A percentile compares a stretch with the other conserved stretches of the same genome.
These are phyloP conservation scores for Brachypalpus laphriformis DNA, from an alignment of 2,888 invertebrate genomes.

Conservation along the genomic window DNA sequence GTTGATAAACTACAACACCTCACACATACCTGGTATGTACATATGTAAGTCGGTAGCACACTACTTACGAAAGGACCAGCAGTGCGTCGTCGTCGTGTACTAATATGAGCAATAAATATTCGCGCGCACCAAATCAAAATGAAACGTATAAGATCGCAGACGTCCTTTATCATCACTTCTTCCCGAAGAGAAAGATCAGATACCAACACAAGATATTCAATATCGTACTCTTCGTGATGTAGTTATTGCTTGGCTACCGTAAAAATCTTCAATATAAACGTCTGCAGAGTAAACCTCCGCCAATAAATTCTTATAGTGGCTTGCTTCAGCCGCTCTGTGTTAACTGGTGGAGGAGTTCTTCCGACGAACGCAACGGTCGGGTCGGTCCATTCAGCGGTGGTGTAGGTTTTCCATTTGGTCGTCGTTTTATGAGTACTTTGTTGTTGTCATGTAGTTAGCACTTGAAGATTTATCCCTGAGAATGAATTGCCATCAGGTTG, in stretches of 20 bases:
- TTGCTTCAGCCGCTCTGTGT: conserved; percentile 14
- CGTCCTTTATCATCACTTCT: conserved; percentile 66
- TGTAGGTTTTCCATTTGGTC: conserved; percentile 50
- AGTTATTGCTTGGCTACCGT: conserved; percentile 69
- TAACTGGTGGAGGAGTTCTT: conserved; percentile 31
- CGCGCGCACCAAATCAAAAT: conserved; percentile 82
- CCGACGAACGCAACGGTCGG: conserved; percentile 75
- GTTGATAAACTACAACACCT: conserved; percentile 61
- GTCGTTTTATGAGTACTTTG: conserved; percentile 80
- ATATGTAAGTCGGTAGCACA: conserved; percentile 70
- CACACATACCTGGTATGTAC: background rate
- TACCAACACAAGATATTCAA: conserved; percentile 59
- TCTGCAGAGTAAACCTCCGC: conserved; percentile 46
- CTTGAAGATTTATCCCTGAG: conserved; percentile 82
- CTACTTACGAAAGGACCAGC: conserved; percentile 76
- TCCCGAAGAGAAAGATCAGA: conserved; percentile 51
- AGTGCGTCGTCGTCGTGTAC: conserved; percentile 79
- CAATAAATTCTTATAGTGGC: conserved; percentile 53
- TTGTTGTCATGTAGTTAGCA: conserved; percentile 83
- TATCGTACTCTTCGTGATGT: conserved; percentile 62
- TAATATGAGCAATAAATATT: conserved; percentile 82
- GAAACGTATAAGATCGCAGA: conserved; percentile 78
- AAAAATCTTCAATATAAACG: conserved; percentile 67
- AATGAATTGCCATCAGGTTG: conserved; percentile 83
- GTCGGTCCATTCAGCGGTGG: conserved; percentile 76